A percentile compares a stretch with the other conserved stretches of the same genome.
Conservation (phyloP, 2,113 vertebrate genomes). For the Petaurus breviceps region DNA sequence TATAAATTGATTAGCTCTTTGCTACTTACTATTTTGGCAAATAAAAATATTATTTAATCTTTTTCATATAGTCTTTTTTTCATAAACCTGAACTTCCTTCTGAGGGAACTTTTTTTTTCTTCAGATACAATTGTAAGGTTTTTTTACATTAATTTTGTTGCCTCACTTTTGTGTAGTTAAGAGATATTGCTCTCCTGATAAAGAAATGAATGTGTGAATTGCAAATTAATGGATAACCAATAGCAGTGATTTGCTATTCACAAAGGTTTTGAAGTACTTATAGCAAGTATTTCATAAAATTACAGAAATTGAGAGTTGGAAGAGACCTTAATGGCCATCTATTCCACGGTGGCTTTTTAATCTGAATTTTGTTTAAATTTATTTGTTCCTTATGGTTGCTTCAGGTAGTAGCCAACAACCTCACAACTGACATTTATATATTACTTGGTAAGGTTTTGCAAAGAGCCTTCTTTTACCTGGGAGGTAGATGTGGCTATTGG, state of each 20-base stretch:
- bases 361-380: neutral
- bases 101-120: neutral
- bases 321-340: neutral
- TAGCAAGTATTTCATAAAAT: neutral
- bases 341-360: neutral
- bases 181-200: neutral
- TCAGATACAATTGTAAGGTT: neutral
- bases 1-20: constrained; percentile 5
- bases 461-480: neutral
- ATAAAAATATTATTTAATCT: neutral
- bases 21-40: constrained; percentile 22
- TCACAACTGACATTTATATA: neutral
- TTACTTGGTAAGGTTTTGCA: neutral
- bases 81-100: neutral
- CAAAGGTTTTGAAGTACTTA: neutral
- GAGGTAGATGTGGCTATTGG: neutral
- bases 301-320: neutral
- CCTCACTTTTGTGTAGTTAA: neutral
- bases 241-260: neutral
- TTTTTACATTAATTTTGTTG: neutral
- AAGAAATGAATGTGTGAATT: neutral
- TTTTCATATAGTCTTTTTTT: neutral
- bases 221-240: neutral
- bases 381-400: neutral
- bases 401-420: neutral